Conservation (phyloP, 1,140 invertebrate genomes). For the Diorhabda sublineata region DNA sequence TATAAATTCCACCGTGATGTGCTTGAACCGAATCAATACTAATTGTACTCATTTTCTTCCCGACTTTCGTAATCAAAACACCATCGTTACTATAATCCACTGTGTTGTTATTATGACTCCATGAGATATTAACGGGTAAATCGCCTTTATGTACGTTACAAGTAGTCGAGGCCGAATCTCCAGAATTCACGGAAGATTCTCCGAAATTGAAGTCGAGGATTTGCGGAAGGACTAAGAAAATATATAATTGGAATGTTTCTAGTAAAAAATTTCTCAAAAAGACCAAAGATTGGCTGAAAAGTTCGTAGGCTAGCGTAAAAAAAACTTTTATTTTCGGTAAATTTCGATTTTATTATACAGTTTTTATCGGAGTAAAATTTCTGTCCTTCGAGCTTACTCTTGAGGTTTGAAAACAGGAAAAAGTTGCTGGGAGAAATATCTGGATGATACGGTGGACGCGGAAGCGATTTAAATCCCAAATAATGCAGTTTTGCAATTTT, state of each 20-base stretch:
- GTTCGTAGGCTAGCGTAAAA: too few species aligned
- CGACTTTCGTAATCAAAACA: conserved; percentile 66
- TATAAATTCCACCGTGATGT: conserved; percentile 69
- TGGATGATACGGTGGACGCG: too few species aligned
- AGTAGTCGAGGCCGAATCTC: conserved; percentile 57
- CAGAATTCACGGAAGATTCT: conserved; percentile 61
- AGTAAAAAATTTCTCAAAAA: too few species aligned
- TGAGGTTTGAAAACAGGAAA: too few species aligned
- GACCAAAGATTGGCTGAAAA: too few species aligned
- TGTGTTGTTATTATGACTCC: conserved; percentile 47
- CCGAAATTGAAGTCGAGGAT: conserved; percentile 64
- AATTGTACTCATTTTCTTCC: conserved; percentile 68
- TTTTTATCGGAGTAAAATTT: too few species aligned
- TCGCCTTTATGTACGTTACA: conserved; percentile 66
- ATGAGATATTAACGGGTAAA: conserved; percentile 59
- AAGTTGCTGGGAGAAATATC: too few species aligned
- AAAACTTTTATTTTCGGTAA: too few species aligned
- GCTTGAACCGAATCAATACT: conserved; percentile 65
- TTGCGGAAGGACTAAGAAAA: conserved; percentile 58
- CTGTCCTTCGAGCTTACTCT: too few species aligned
- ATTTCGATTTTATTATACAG: too few species aligned
- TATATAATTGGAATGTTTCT: neutral
- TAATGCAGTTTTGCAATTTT: too few species aligned
- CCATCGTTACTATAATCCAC: conserved; percentile 58
- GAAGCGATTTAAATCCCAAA: too few species aligned